Conservation (phyloP, 2,113 vertebrate genomes). For the Brachypteracias leptosomus region DNA sequence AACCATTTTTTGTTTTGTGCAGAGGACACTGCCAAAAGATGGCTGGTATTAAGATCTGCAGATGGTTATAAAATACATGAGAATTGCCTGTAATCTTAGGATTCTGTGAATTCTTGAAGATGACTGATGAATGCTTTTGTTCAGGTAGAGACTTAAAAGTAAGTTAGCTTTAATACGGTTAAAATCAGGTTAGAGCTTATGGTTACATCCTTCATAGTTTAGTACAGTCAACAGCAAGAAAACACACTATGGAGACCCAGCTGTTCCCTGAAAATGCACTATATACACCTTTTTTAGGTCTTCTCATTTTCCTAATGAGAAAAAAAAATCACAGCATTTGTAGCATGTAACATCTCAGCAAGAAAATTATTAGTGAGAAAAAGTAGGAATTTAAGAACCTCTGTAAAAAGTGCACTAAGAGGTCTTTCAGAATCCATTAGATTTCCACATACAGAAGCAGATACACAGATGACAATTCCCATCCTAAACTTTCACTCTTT, state of each 20-base stretch:
- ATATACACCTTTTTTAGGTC: background rate
- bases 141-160: background rate
- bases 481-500: background rate
- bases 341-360: background rate
- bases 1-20: background rate
- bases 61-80: background rate
- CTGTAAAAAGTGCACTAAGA: background rate
- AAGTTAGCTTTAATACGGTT: background rate
- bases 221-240: background rate
- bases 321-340: background rate
- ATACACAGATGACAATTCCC: background rate
- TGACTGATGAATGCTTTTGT: background rate
- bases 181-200: background rate
- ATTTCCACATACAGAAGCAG: background rate
- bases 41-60: background rate
- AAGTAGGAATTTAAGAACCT: background rate
- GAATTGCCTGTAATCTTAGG: background rate
- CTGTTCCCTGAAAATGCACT: background rate
- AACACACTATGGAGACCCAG: background rate
- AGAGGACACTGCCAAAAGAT: background rate
- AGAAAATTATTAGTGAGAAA: background rate
- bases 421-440: background rate
- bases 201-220: background rate
- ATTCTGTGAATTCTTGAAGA: background rate
- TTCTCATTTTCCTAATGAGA: background rate